Base-by-base conservation (phyloP, 2,113 vertebrate species). In the Camelus dromedarius region DNA sequence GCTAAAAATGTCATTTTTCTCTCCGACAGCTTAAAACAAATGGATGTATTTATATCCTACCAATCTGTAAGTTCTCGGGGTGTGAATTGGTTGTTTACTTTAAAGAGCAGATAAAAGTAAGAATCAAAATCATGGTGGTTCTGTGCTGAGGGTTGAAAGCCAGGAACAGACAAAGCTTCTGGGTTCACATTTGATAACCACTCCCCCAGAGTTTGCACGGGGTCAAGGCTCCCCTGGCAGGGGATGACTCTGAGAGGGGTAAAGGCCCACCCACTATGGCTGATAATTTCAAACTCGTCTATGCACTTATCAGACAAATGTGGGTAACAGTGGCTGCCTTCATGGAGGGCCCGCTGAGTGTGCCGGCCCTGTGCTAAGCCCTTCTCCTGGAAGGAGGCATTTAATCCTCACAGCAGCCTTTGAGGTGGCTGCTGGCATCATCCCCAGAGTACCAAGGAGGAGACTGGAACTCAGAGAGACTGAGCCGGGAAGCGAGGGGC, bases 51-150 rank as follows among this genome's bases (percentile, higher is more conserved):
- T 96, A 96, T 95, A 96, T 52, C 96, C 94, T 46, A 62, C 83
- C 85, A 72, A 96, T 94, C 95, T 97, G 96, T 52, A 91, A 26
- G 84, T 52, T 90, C 96, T 82, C 67, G 6, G 84, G 72, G 67
- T 95, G 91, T 83, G 94, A 95, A 92, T 69, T 69, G 88, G 81
- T 80, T 97, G 96, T 97, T 98, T 96, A 93, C 95, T 97, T 95
- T 91, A 79, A 96, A 95, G 84, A 95, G 89, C 60, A 96, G 82
- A 77, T 83, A 50, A 32, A 75, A 92, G 58, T 13, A 73, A 81
- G 87, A 67, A 66, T 5, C 30, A 1, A 64, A 80, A 77, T 60
- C 28, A 4, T 7, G 58, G 67, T 12, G 8, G 26, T 35, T 67
- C 52, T 38, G 54, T 48, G 38, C 64, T 24, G 30, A 32, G 77